Percentiles rank a stretch among this genome's conserved stretches.
Evolutionary conservation across 2,888 invertebrate genomes (phyloP).

Genomic region (Gerris lacustris): DNA sequence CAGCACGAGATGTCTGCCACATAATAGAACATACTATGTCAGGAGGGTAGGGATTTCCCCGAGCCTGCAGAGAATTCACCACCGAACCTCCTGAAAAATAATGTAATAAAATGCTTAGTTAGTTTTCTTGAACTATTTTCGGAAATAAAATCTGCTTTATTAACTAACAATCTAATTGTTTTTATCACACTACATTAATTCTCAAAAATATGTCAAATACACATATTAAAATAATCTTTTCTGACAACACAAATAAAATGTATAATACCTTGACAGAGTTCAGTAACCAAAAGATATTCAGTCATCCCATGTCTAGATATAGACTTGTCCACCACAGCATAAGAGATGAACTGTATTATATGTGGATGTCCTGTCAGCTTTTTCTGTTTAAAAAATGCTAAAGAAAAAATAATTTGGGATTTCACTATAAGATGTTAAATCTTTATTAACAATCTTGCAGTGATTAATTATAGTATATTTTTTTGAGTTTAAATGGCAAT

Average conservation of each 20-base stretch:
- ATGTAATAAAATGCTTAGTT: neutral
- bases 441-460: too few species aligned
- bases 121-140: neutral
- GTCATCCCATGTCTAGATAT: conserved; percentile 68
- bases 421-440: too few species aligned
- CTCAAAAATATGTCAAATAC: too few species aligned
- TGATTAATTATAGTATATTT: too few species aligned
- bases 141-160: conserved; percentile 9
- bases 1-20: conserved; percentile 80
- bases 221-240: too few species aligned
- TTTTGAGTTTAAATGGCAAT: too few species aligned
- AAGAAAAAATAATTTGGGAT: neutral
- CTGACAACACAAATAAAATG: neutral
- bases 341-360: conserved; percentile 79
- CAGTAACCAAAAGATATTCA: conserved; percentile 84
- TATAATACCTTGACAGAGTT: conserved; percentile 68
- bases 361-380: conserved; percentile 83
- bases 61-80: conserved; percentile 50
- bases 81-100: conserved; percentile 45
- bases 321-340: conserved; percentile 63
- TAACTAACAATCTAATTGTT: neutral
- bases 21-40: conserved; percentile 69
- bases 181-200: too few species aligned
- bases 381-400: conserved; percentile 43
- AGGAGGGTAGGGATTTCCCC: conserved; percentile 49